Percentiles rank a stretch among this genome's conserved stretches.
phyloP scores from a whole-genome alignment of 1,140 invertebrate genomes.

The Meloidogyne floridensis region DNA sequence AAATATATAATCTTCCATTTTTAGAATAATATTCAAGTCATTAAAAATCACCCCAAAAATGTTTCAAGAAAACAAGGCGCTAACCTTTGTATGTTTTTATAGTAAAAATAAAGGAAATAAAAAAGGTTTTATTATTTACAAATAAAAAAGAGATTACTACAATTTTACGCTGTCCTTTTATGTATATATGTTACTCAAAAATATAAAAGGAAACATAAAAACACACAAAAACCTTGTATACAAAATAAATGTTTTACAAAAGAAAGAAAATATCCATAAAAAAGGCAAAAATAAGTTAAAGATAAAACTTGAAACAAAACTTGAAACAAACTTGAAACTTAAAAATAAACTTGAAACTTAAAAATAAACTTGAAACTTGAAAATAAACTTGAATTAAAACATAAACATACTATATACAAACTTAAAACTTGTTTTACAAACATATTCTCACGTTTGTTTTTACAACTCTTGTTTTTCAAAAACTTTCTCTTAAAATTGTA shows the following conservation, averaged over 20 bases:
- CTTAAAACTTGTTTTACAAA: too few relatives aligned
- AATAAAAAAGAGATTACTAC: not conserved
- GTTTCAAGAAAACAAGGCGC: not conserved
- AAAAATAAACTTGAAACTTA: not conserved
- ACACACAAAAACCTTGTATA: not conserved
- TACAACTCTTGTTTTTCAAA: not conserved
- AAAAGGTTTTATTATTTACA: not conserved
- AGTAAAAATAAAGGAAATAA: not conserved
- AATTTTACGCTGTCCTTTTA: conserved; percentile 6
- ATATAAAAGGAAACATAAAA: not conserved
- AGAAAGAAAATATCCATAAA: conserved; percentile 4
- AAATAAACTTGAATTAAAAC: too few relatives aligned
- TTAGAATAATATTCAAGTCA: not conserved
- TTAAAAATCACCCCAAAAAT: not conserved
- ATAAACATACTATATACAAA: too few relatives aligned
- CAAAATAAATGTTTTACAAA: not conserved
- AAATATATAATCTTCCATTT: too few relatives aligned
- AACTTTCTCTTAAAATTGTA: not conserved
- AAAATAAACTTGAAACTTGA: too few relatives aligned
- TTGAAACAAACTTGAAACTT: not conserved
- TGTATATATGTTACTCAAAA: not conserved
- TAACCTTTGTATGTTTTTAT: conserved; percentile 1
- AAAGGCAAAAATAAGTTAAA: not conserved
- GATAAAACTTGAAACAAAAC: not conserved
- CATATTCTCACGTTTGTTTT: not conserved